phyloP scores from a whole-genome alignment of 1,140 invertebrate genomes.

The Pinna nobilis region DNA sequence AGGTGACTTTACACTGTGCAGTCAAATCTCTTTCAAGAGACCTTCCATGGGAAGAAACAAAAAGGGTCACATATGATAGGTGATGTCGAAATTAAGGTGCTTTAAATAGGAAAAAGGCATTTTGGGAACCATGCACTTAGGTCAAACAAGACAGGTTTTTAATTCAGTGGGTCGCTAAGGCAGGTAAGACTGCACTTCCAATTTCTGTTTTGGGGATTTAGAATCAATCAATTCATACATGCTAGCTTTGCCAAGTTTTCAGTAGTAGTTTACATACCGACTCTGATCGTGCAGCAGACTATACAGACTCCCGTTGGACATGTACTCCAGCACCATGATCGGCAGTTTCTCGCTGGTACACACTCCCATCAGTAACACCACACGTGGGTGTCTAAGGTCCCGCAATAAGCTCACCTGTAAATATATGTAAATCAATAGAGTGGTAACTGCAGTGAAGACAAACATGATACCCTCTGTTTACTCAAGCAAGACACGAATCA shows the following conservation, averaged over 20 bases:
- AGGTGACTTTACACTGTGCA: too few relatives aligned
- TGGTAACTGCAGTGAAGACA: neutral
- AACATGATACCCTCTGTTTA: neutral
- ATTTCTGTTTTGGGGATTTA: too few relatives aligned
- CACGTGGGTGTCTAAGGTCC: constrained; percentile 65
- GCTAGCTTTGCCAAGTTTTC: neutral
- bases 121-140: too few relatives aligned
- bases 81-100: too few relatives aligned
- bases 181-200: too few relatives aligned
- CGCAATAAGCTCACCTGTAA: constrained; percentile 65
- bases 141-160: too few relatives aligned
- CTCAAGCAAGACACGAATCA: neutral
- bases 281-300: constrained; percentile 55
- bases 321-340: constrained; percentile 67
- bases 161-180: too few relatives aligned
- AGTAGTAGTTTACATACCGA: constrained; percentile 41
- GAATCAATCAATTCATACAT: too few relatives aligned
- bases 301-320: constrained; percentile 64
- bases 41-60: too few relatives aligned
- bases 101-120: too few relatives aligned
- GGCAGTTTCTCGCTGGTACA: constrained; percentile 58
- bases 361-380: constrained; percentile 67
- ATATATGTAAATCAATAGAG: neutral
- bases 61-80: too few relatives aligned
- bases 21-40: too few relatives aligned